phyloP scores from a whole-genome alignment of 2,888 invertebrate species.

The Zonitis immaculata region DNA sequence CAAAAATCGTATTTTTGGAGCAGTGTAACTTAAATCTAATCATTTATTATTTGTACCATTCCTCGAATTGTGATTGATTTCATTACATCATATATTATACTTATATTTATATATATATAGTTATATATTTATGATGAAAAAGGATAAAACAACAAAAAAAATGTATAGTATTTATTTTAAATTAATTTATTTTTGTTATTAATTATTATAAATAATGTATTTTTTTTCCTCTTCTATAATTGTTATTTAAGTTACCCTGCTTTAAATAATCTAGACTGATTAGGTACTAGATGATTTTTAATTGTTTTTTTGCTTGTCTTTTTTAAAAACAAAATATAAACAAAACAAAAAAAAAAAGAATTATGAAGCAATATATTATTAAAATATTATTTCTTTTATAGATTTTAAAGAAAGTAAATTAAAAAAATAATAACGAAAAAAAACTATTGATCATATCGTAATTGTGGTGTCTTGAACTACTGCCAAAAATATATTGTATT shows the following conservation, averaged over 20 bases:
- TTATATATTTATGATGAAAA: too few species aligned
- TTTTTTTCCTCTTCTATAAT: background rate
- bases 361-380: too few species aligned
- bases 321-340: background rate
- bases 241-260: conserved; percentile 6
- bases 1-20: conserved; percentile 2
- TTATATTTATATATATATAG: too few species aligned
- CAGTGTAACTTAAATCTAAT: conserved; percentile 9
- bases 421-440: conserved; percentile 9
- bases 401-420: too few species aligned
- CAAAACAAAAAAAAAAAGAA: background rate
- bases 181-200: conserved; percentile 7
- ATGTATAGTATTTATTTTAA: conserved; percentile 8
- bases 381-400: too few species aligned
- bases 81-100: conserved; percentile 1
- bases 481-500: conserved; percentile 30
- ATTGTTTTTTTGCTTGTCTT: conserved; percentile 12
- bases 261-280: conserved; percentile 11
- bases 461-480: conserved; percentile 36
- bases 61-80: conserved; percentile 5
- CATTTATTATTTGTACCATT: conserved; percentile 6
- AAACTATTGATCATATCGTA: conserved; percentile 29
- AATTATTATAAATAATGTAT: background rate
- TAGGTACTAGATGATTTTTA: conserved; percentile 8
- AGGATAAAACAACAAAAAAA: too few species aligned